Evolutionary conservation across 35 echinoderm and acorn worm species (phyloP), one percentile per base, ranked within the genome.

Genomic region (Chiridota heheva): DNA sequence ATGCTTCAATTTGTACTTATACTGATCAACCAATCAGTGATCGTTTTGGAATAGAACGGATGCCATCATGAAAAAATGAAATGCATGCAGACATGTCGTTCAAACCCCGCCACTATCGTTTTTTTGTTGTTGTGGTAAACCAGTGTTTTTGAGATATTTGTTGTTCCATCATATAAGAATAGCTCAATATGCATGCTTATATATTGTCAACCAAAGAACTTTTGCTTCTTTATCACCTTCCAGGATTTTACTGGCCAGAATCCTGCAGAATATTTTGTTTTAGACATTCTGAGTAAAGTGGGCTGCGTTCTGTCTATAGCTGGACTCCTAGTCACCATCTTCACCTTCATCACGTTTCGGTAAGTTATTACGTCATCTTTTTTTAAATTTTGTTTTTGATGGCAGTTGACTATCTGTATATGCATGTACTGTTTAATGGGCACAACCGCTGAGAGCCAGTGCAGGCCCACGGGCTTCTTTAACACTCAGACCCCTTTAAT

Each of bases 251-350:
- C 53, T 1, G 75, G 75, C 28, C 0, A 34, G 20, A 36, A 36
- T 20, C 16, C 12, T 7, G 53, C 5, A 36, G 42, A 24, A 60
- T 38, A 78, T 15, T 42, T 42, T 2, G 84, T 46, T 32, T 60
- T 87, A 33, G 90, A 92, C 27, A 22, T 92, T 3, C 46, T 92
- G 7, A 92, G 38, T 40, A 39, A 80, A 48, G 82, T 92, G 18
- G 90, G 90, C 16, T 82, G 76, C 32, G 78, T 30, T n/a, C 42
- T 92, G 24, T 92, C 90, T 0, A 92, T 92, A 10, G 77, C 59
- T 22, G 90, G 74, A 8, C 76, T 92, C 4, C 56, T 40, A 26
- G 43, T 58, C 5, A 92, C 90, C 36, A 46, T 92, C 33, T 24
- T 80, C 8, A 86, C 80, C 0, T 92, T 87, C 43, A 46, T 92